Evolutionary conservation across 2,888 invertebrate genomes (phyloP).

Genomic region (Thymelicus lineola): DNA sequence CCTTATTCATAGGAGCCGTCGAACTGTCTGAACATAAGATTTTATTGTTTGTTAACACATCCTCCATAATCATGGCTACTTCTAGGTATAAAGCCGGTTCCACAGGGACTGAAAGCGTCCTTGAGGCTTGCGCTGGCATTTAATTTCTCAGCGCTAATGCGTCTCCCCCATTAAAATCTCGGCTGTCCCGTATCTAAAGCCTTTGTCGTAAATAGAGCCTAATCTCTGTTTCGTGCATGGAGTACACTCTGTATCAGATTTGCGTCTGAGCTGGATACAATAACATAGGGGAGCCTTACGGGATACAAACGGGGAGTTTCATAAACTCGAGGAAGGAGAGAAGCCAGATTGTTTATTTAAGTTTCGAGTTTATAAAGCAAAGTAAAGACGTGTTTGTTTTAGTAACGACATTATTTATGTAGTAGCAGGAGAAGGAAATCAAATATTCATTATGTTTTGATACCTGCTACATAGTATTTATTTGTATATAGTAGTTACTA

Average conservation of each 20-base stretch:
- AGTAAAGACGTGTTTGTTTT: background rate
- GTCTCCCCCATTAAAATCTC: slow-evolving; percentile 44
- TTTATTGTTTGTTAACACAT: background rate
- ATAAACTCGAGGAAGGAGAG: background rate
- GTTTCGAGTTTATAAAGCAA: background rate
- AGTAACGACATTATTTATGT: no score
- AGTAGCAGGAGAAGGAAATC: no score
- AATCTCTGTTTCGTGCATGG: slow-evolving; percentile 18
- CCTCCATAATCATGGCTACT: background rate
- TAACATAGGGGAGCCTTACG: slow-evolving; percentile 21
- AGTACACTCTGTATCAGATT: slow-evolving; percentile 24
- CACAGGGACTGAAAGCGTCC: slow-evolving; percentile 12
- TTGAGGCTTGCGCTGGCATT: slow-evolving; percentile 6
- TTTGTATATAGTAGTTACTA: no score
- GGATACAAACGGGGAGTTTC: slow-evolving; percentile 3
- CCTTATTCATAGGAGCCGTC: no score
- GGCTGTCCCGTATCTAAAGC: slow-evolving; percentile 39
- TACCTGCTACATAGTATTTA: no score
- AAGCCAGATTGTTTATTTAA: background rate
- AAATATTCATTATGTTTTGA: no score
- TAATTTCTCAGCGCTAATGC: slow-evolving; percentile 38
- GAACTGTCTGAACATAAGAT: background rate
- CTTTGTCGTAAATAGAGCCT: slow-evolving; percentile 40
- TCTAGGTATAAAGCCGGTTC: background rate
- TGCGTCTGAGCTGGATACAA: slow-evolving; percentile 18